Base-by-base conservation (phyloP, 2,113 vertebrate species). In the Phrynosoma platyrhinos region DNA sequence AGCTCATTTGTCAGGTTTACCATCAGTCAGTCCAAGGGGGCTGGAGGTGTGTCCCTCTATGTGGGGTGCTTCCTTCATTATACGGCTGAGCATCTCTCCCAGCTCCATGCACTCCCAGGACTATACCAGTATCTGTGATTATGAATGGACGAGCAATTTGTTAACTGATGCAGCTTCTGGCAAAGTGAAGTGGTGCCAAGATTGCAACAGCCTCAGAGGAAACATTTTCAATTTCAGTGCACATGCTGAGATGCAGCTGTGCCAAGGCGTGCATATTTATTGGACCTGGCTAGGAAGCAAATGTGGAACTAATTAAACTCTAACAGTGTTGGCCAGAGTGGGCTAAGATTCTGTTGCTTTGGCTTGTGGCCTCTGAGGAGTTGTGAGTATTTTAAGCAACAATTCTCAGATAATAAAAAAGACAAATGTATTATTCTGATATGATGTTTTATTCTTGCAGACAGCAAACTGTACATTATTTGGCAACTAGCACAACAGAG, bases 181-280 rank as follows among this genome's bases (percentile, higher is more conserved):
- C 93, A 93, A 95, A 95, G 91, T 85, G 89, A 95, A 88, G 88
- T 93, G 93, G 91, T 96, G 93, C 94, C 95, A 96, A 90, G 91
- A 91, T 94, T 95, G 91, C 94, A 95, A 95, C 91, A 92, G 92
- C 92, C 93, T 96, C 96, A 94, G 93, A 96, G 91, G 94, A 95
- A 95, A 91, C 94, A 94, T 96, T 95, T 96, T 97, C 95, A 95
- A 96, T 97, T 96, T 95, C 93, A 96, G 89, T 94, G 93, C 94
- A 92, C 95, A 94, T 94, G 95, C 96, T 97, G 96, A 94, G 96
- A 94, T 96, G 94, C 97, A 97, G 96, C 95, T 97, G 95, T 96
- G 96, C 94, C 81, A 94, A 94, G 95, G 94, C 94, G 94, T 96
- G 94, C 95, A 94, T 96, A 96, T 96, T 97, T 97, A 96, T 96